A percentile compares a stretch with the other conserved stretches of the same genome.
phyloP scores from a whole-genome alignment of 2,113 vertebrate genomes.

The Archocentrus centrarchus region DNA sequence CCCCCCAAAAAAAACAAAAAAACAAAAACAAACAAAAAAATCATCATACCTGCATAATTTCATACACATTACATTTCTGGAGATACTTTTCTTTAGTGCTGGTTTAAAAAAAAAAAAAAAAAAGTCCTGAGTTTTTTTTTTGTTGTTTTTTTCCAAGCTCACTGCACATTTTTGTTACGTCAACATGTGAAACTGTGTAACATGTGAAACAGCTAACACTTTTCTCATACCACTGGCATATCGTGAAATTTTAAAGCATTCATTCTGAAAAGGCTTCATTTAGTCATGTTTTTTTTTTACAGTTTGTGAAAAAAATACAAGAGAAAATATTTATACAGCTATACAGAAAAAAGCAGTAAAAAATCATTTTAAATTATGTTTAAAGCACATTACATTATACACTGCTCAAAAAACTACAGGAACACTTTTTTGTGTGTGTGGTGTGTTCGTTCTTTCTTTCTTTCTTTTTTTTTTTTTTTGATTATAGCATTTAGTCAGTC shows the following conservation, averaged over 20 bases:
- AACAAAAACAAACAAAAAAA: too few species aligned
- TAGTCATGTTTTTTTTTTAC: slow-evolving; percentile 79
- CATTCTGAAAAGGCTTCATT: slow-evolving; percentile 77
- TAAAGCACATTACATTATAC: background rate
- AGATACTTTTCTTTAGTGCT: slow-evolving; percentile 60
- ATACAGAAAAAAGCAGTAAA: slow-evolving; percentile 92
- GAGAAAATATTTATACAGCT: slow-evolving; percentile 91
- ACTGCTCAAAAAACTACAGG: too few species aligned
- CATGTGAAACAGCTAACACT: slow-evolving; percentile 55
- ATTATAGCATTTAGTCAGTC: too few species aligned
- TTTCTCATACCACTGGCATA: slow-evolving; percentile 69
- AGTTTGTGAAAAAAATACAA: slow-evolving; percentile 72
- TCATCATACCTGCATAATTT: slow-evolving; percentile 73
- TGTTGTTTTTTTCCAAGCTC: background rate
- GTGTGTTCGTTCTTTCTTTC: too few species aligned
- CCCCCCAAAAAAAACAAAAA: too few species aligned
- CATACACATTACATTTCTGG: slow-evolving; percentile 63
- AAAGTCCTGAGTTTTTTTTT: slow-evolving; percentile 93
- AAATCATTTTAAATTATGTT: slow-evolving; percentile 47
- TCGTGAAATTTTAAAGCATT: slow-evolving; percentile 74
- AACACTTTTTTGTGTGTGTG: too few species aligned
- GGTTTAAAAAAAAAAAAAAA: slow-evolving; percentile 80
- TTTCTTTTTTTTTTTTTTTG: too few species aligned
- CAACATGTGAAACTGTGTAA: background rate
- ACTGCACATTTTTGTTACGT: slow-evolving; percentile 55